A percentile compares a stretch with the other conserved stretches of the same genome.
phyloP scores from a whole-genome alignment of 1,140 invertebrate genomes.

The Nebria ingens region DNA sequence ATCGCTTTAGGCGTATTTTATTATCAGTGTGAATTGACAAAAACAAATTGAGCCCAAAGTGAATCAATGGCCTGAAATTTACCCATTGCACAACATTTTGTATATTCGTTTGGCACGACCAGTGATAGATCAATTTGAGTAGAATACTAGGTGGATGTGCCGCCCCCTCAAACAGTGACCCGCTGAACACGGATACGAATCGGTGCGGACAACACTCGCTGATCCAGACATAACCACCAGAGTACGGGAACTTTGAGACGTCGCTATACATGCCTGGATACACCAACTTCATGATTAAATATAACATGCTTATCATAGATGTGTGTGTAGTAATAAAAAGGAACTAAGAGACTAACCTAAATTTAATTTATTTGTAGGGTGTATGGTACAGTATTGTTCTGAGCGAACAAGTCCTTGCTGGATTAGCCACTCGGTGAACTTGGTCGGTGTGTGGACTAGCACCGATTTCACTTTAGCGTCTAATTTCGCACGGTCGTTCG shows the following conservation, averaged over 20 bases:
- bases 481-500: slow-evolving; percentile 43
- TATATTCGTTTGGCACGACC: slow-evolving; percentile 79
- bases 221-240: slow-evolving; percentile 83
- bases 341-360: slow-evolving; percentile 38
- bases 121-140: slow-evolving; percentile 79
- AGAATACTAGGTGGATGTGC: slow-evolving; percentile 68
- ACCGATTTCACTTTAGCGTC: slow-evolving; percentile 69
- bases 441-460: slow-evolving; percentile 63
- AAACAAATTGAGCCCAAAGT: too few species aligned
- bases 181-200: slow-evolving; percentile 74
- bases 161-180: slow-evolving; percentile 75
- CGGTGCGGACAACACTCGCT: slow-evolving; percentile 70
- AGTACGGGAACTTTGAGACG: slow-evolving; percentile 69
- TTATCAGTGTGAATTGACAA: too few species aligned
- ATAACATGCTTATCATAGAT: too few species aligned
- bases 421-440: slow-evolving; percentile 81
- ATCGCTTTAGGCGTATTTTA: too few species aligned
- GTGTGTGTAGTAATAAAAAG: too few species aligned
- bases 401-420: slow-evolving; percentile 68
- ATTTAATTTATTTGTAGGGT: slow-evolving; percentile 56
- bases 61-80: too few species aligned
- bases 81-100: slow-evolving; percentile 78
- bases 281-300: slow-evolving; percentile 20
- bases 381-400: slow-evolving; percentile 62
- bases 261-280: slow-evolving; percentile 67